Conservation (phyloP, 1,140 invertebrate genomes). For the Diploscapter pachys region DNA sequence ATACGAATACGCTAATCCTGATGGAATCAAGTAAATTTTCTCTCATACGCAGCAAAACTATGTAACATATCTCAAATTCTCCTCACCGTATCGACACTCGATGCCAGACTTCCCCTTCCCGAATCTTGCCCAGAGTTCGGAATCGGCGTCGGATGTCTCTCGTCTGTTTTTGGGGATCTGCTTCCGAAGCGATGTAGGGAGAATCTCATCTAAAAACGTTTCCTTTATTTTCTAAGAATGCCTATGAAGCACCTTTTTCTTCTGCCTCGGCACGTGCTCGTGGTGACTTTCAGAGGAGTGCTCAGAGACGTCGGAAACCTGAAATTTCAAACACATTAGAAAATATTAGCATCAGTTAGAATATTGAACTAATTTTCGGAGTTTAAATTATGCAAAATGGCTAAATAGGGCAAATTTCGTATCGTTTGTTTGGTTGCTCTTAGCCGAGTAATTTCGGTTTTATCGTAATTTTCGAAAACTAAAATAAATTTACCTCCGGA, state of each 20-base stretch:
- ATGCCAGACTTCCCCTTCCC: slow-evolving; percentile 25
- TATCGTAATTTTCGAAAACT: not conserved
- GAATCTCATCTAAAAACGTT: too few species aligned
- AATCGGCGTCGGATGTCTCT: too few species aligned
- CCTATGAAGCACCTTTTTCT: not conserved
- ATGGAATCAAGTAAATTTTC: too few species aligned
- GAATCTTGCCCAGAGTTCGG: slow-evolving; percentile 12
- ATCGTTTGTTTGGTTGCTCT: too few species aligned
- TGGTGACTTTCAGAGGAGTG: slow-evolving; percentile 32
- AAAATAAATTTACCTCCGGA: slow-evolving; percentile 19
- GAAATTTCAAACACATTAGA: not conserved
- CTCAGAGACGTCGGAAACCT: slow-evolving; percentile 30
- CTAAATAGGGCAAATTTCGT: too few species aligned
- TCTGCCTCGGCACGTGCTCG: slow-evolving; percentile 25
- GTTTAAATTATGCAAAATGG: too few species aligned
- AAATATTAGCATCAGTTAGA: not conserved
- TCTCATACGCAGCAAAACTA: too few species aligned
- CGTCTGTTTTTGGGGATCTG: slow-evolving; percentile 1
- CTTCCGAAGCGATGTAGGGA: not conserved
- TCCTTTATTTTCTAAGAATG: too few species aligned
- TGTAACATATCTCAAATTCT: too few species aligned
- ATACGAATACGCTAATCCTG: too few species aligned
- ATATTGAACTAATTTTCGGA: not conserved
- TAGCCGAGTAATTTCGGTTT: too few species aligned
- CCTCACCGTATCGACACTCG: not conserved